Evolutionary conservation across 2,113 vertebrate genomes (phyloP).

Genomic region (Salvelinus alpinus): DNA sequence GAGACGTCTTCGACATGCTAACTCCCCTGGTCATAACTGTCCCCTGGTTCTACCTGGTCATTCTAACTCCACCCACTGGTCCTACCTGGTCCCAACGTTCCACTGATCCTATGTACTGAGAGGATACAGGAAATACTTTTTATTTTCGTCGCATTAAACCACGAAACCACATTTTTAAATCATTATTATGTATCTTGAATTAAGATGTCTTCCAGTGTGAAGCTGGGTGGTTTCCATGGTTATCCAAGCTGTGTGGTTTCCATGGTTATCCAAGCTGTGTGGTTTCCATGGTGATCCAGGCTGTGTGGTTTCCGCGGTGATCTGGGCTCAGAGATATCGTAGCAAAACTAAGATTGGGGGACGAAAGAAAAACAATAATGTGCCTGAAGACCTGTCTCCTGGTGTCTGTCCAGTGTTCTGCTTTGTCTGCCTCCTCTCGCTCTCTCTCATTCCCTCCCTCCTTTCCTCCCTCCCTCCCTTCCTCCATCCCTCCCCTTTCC

Average conservation of each 20-base stretch:
- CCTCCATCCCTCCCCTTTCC: too few species aligned
- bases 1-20: conserved; percentile 70
- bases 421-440: background rate
- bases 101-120: too few species aligned
- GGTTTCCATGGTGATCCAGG: conserved; percentile 28
- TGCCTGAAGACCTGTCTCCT: conserved; percentile 61
- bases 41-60: too few species aligned
- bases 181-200: conserved; percentile 66
- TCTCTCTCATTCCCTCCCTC: background rate
- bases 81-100: too few species aligned
- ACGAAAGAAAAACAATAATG: conserved; percentile 44
- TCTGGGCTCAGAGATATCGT: conserved; percentile 56
- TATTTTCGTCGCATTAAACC: conserved; percentile 65
- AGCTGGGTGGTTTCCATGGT: conserved; percentile 39
- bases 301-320: conserved; percentile 28
- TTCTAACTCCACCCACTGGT: too few species aligned
- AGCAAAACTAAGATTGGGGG: conserved; percentile 62
- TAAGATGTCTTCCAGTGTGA: conserved; percentile 63
- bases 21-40: conserved; percentile 41
- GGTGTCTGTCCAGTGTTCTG: background rate
- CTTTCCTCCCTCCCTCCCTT: background rate
- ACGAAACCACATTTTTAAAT: conserved; percentile 69
- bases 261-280: conserved; percentile 35
- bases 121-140: conserved; percentile 54
- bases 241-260: conserved; percentile 39